Conservation (phyloP, 1,140 invertebrate genomes). For the Cherax destructor region DNA sequence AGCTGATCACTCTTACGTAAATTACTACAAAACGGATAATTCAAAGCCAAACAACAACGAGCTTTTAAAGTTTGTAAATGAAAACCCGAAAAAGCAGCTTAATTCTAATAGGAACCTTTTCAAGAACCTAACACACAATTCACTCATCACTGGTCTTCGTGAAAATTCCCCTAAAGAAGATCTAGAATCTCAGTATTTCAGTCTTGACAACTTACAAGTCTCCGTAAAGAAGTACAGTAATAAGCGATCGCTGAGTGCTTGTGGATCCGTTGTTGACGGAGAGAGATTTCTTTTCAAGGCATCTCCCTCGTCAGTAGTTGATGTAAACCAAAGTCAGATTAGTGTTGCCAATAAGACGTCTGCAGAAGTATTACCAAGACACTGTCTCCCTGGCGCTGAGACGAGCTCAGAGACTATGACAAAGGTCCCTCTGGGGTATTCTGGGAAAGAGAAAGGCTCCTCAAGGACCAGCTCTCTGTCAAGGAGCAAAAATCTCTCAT, state of each 20-base stretch:
- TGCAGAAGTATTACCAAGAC: not conserved
- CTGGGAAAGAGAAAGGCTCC: too few species aligned
- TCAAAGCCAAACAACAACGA: not conserved
- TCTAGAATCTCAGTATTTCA: not conserved
- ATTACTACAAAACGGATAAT: not conserved
- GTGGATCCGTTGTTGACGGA: not conserved
- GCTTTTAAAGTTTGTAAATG: not conserved
- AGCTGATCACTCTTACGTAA: not conserved
- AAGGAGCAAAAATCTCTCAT: not conserved
- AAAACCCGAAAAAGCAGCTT: not conserved
- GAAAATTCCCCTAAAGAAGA: not conserved
- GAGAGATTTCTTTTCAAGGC: too few species aligned
- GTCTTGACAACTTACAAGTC: not conserved
- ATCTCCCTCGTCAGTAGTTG: too few species aligned
- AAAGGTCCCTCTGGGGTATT: too few species aligned
- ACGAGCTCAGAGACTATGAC: not conserved
- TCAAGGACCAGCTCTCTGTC: too few species aligned
- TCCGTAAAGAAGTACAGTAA: not conserved
- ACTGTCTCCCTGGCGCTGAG: not conserved
- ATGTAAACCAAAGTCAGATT: too few species aligned
- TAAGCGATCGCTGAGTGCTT: not conserved
- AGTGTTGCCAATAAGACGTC: not conserved
- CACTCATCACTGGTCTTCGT: not conserved
- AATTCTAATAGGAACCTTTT: not conserved
- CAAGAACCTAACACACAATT: not conserved